Evolutionary conservation across 2,113 vertebrate genomes (phyloP).

Genomic region (Chamaetylas fuelleborni): DNA sequence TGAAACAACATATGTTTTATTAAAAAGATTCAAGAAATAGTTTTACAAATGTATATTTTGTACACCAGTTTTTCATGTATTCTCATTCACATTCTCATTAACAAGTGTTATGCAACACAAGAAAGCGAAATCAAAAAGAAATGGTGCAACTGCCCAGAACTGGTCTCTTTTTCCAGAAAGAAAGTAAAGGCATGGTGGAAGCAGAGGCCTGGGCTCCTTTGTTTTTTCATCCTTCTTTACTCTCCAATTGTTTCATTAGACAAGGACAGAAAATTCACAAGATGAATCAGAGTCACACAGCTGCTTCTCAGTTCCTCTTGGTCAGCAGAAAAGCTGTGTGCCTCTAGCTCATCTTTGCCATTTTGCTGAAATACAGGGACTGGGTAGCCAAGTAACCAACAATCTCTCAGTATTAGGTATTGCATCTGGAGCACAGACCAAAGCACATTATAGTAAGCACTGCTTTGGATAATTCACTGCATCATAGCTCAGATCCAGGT

Average conservation of each 20-base stretch:
- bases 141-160: not conserved
- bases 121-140: not conserved
- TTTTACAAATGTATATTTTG: not conserved
- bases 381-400: not conserved
- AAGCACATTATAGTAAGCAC: not conserved
- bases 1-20: not conserved
- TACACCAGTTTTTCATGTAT: not conserved
- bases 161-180: not conserved
- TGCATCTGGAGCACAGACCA: accelerated
- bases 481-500: not conserved
- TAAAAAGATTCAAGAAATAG: not conserved
- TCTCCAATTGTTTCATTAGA: not conserved
- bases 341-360: not conserved
- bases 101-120: not conserved
- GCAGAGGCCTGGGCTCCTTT: not conserved
- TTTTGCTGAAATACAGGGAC: not conserved
- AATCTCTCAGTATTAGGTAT: not conserved
- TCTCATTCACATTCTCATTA: not conserved
- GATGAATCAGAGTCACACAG: not conserved
- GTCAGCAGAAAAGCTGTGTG: not conserved
- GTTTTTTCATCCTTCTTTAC: not conserved
- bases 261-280: not conserved
- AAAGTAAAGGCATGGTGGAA: not conserved
- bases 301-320: not conserved
- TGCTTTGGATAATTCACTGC: not conserved